Conservation (phyloP, 2,888 invertebrate species). For the Chamaedrilus cognettii region DNA sequence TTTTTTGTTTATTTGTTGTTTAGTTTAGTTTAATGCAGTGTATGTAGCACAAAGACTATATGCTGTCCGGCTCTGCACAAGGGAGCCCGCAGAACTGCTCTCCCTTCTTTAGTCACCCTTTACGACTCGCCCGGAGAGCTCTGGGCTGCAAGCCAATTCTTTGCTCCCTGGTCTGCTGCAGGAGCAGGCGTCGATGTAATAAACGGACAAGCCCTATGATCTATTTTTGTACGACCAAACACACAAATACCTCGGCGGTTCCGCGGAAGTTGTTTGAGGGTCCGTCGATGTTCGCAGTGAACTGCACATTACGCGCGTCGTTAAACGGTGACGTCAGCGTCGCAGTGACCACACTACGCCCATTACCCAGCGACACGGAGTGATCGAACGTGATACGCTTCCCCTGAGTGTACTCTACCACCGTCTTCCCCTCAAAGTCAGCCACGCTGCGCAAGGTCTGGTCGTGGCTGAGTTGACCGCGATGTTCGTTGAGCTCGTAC, state of each 20-base stretch:
- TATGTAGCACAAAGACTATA: too few relatives aligned
- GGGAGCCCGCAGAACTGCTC: too few relatives aligned
- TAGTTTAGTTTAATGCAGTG: too few relatives aligned
- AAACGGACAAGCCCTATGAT: too few relatives aligned
- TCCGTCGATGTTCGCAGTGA: slow-evolving; percentile 26
- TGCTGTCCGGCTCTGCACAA: too few relatives aligned
- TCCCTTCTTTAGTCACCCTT: too few relatives aligned
- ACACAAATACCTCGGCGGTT: slow-evolving; percentile 11
- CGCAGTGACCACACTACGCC: background rate
- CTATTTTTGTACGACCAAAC: too few relatives aligned
- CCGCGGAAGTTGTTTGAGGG: slow-evolving; percentile 17
- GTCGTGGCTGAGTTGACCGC: slow-evolving; percentile 13
- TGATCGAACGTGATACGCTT: background rate
- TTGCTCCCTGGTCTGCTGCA: too few relatives aligned
- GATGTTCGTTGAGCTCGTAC: slow-evolving; percentile 6
- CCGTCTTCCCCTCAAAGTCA: slow-evolving; percentile 17
- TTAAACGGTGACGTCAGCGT: background rate
- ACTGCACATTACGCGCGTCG: slow-evolving; percentile 19
- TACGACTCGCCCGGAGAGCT: too few relatives aligned
- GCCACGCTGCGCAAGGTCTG: background rate
- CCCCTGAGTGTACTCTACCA: slow-evolving; percentile 15
- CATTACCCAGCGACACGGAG: background rate
- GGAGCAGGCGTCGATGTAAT: too few relatives aligned
- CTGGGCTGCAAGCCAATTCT: too few relatives aligned
- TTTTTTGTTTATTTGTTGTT: too few relatives aligned